Percentiles rank a stretch among this genome's conserved stretches.
These are phyloP conservation scores for Spinus pinus DNA, from an alignment of 2,797 vertebrate genomes.

Conservation along the genomic window DNA sequence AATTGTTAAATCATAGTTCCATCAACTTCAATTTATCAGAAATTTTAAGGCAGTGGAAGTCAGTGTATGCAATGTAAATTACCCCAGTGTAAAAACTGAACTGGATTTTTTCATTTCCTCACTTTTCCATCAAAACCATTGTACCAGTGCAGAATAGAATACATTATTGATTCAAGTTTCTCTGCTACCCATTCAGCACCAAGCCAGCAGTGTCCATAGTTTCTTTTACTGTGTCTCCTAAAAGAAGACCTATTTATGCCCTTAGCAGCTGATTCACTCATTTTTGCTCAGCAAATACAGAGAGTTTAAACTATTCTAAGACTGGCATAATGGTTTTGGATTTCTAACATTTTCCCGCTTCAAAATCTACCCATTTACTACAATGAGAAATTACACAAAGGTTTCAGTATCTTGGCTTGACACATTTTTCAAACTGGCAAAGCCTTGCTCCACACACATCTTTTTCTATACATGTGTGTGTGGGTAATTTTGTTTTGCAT, in stretches of 20 bases:
- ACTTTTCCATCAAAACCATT: not conserved
- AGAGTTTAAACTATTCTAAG: not conserved
- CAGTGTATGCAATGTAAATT: not conserved
- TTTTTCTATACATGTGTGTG: not conserved
- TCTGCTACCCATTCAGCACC: not conserved
- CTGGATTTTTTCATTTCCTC: not conserved
- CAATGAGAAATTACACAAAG: not conserved
- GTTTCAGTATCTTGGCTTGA: not conserved
- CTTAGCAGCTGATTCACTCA: not conserved
- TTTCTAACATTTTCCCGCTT: not conserved
- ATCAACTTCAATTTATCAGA: not conserved
- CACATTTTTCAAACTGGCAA: not conserved
- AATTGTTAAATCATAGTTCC: not conserved
- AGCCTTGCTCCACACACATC: not conserved
- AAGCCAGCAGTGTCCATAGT: not conserved
- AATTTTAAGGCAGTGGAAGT: not conserved
- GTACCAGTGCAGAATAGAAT: not conserved
- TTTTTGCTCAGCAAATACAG: not conserved
- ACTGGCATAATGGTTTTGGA: not conserved
- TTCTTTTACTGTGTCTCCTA: not conserved
- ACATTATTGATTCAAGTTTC: not conserved
- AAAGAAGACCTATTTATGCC: not conserved
- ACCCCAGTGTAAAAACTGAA: not conserved
- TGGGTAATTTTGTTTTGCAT: not conserved
- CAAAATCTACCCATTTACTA: not conserved